Base-by-base conservation (phyloP, 2,888 invertebrate species). In the Taenaris catops region DNA sequence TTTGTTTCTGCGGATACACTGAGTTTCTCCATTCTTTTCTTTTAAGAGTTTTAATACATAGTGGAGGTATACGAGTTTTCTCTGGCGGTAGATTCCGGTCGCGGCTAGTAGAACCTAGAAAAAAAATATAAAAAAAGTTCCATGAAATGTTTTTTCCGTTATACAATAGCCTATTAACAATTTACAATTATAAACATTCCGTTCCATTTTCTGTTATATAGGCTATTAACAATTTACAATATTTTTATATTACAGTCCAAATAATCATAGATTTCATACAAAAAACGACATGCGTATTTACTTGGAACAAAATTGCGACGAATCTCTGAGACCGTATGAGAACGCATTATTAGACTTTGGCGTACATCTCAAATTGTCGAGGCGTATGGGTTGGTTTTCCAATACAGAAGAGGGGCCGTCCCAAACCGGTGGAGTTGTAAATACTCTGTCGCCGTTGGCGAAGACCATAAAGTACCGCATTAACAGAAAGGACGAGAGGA, bases 321-420 rank as follows among this genome's bases (percentile, higher is more conserved):
- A 55, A 0, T 25, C 44, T 0, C 34, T 72, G 1, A 58, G 51
- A n/a, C 44, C 51, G 0, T 79, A 68, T 41, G 70, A 74, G 21
- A 29, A 53, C 6, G 74, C 67, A 0, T 55, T 87, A 1, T 47
- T 73, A 20, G 87, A 87, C 47, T 87, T 87, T 26, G 81, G 84
- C 1, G 70, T 78, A 0, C 87, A 87, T 45, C 49, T 86, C 25
- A 87, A 87, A 47, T 51, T 83, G 9, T 58, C 87, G 0, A 55
- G 84, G 0, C 67, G 81, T 0, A 68, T 87, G 59, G 86, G 87
- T 7, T 87, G 87, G 86, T 72, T 73, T 38, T 41, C 55, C 0
- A 51, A 43, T 7, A 64, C 69, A 0, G 58, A 58, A 1, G 55
- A 52, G 0, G 58, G 58, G 1, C n/a, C 41, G 51, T 0, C 52